Percentiles rank a stretch among this genome's conserved stretches.
Evolutionary conservation across 1,140 invertebrate genomes (phyloP).

Genomic region (Thaumatotibia leucotreta): DNA sequence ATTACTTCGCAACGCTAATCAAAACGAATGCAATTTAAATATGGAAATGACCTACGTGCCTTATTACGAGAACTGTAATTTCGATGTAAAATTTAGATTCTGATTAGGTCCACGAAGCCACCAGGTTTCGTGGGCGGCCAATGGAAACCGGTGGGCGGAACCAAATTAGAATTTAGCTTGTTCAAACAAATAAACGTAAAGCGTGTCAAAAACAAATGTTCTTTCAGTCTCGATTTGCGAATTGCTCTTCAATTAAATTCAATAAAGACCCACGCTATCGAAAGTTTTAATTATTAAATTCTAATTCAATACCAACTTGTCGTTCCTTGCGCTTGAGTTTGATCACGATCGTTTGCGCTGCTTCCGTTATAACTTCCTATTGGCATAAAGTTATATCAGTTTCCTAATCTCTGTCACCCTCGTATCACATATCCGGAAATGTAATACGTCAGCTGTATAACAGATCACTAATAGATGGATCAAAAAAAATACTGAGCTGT

Average conservation of each 20-base stretch:
- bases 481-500: no score
- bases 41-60: no score
- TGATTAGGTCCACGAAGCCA: no score
- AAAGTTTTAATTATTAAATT: neutral
- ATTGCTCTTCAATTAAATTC: neutral
- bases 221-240: neutral
- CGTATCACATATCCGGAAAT: conserved; percentile 4
- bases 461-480: no score
- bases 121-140: no score
- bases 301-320: neutral
- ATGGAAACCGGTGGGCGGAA: no score
- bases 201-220: neutral
- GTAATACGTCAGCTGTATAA: neutral
- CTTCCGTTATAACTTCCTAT: neutral
- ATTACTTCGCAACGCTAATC: no score
- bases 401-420: neutral
- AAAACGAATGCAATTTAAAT: no score
- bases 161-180: no score
- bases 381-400: neutral
- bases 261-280: neutral
- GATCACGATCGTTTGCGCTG: neutral
- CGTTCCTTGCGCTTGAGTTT: neutral
- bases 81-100: no score
- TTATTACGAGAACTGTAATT: no score
- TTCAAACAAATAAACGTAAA: no score